These are phyloP conservation scores for Caenorhabditis plicata DNA, from an alignment of 2,888 invertebrate species.

Conservation along the genomic window DNA sequence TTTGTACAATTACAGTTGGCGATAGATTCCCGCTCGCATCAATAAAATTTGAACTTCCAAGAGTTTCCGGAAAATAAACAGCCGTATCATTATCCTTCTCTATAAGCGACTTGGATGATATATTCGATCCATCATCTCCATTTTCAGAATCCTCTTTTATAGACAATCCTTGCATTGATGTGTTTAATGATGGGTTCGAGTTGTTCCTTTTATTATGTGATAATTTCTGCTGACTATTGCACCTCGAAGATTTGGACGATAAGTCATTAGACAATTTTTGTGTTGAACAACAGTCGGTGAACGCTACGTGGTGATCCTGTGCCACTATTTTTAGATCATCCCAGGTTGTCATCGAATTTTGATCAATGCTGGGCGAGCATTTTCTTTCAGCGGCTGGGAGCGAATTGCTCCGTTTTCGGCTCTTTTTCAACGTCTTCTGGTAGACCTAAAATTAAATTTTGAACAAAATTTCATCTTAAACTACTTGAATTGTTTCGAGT, in stretches of 20 bases:
- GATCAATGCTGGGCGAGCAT: conserved; percentile 14
- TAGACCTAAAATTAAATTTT: too few relatives aligned
- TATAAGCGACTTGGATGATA: conserved; percentile 40
- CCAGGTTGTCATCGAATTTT: conserved; percentile 57
- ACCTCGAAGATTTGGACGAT: conserved; percentile 15
- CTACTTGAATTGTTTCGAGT: conserved; percentile 67
- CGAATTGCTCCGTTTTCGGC: conserved; percentile 46
- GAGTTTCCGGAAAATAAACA: conserved; percentile 34
- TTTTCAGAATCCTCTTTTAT: conserved; percentile 40
- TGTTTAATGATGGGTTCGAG: conserved; percentile 50
- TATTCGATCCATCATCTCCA: conserved; percentile 36
- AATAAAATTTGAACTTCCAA: conserved; percentile 79
- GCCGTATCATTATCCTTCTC: conserved; percentile 34
- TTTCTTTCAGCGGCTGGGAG: conserved; percentile 42
- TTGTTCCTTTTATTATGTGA: conserved; percentile 28
- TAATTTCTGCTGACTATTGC: conserved; percentile 34
- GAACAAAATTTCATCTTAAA: too few relatives aligned
- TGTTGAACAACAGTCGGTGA: conserved; percentile 39
- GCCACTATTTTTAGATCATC: conserved; percentile 50
- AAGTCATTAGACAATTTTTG: conserved; percentile 27
- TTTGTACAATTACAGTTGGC: conserved; percentile 76
- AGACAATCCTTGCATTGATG: conserved; percentile 47
- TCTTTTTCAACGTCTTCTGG: conserved; percentile 23
- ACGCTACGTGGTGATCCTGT: conserved; percentile 47
- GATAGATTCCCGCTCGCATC: conserved; percentile 92